Percentiles rank a stretch among this genome's conserved stretches.
phyloP scores from a whole-genome alignment of 2,888 invertebrate species.

The Parasteatoda lunata region DNA sequence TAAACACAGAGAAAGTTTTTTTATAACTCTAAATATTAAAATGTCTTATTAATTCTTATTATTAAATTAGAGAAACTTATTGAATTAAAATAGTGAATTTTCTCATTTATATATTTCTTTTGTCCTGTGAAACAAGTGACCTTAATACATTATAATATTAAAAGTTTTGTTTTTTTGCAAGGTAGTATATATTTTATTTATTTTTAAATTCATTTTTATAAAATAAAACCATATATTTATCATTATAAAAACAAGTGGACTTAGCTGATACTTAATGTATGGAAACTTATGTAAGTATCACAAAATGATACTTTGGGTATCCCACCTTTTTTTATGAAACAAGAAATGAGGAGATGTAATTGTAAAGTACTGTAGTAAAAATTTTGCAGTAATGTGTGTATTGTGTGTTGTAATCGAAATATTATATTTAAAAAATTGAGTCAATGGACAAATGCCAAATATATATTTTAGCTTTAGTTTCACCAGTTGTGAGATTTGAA shows the following conservation, averaged over 20 bases:
- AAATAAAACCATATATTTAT: too few species aligned
- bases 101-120: not conserved
- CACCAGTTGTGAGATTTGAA: slow-evolving; percentile 21
- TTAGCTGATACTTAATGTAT: slow-evolving; percentile 33
- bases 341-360: not conserved
- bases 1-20: too few species aligned
- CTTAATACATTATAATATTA: slow-evolving; percentile 25
- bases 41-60: too few species aligned
- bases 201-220: not conserved
- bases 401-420: slow-evolving; percentile 32
- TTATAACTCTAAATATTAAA: too few species aligned
- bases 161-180: not conserved
- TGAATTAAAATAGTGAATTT: too few species aligned
- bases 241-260: slow-evolving; percentile 20
- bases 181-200: not conserved
- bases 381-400: slow-evolving; percentile 14
- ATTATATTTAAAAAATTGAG: slow-evolving; percentile 29
- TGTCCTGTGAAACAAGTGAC: slow-evolving; percentile 49
- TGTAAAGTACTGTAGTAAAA: slow-evolving; percentile 34
- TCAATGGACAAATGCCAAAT: slow-evolving; percentile 27
- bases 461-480: slow-evolving; percentile 45
- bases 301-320: not conserved
- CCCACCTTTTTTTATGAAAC: not conserved
- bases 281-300: not conserved
- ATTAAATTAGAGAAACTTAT: too few species aligned